Evolutionary conservation across 1,140 invertebrate genomes (phyloP).

Genomic region (Heliconius hermathena): DNA sequence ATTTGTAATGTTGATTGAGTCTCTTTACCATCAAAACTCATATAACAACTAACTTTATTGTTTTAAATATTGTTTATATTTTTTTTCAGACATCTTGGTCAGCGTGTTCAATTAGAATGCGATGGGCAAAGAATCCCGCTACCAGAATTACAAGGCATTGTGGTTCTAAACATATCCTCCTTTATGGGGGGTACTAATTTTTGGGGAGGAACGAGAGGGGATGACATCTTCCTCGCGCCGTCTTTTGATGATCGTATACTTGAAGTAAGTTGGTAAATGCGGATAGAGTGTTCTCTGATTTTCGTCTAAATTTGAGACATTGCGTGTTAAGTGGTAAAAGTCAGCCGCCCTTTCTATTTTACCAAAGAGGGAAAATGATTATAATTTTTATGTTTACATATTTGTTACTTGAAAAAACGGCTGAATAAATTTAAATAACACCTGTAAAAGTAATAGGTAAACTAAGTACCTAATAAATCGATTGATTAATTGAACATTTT

Average conservation of each 20-base stretch:
- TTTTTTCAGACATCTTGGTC: constrained; percentile 90
- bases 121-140: constrained; percentile 95
- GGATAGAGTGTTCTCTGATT: no score
- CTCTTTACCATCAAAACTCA: no score
- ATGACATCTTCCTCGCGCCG: constrained; percentile 93
- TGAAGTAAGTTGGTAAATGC: constrained; percentile 85
- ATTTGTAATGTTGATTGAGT: no score
- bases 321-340: background rate
- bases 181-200: constrained; percentile 99
- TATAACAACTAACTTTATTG: no score
- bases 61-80: background rate
- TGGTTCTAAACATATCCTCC: constrained; percentile 98
- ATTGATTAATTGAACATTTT: no score
- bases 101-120: constrained; percentile 95
- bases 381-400: no score
- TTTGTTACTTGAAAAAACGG: no score
- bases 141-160: constrained; percentile 97
- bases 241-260: constrained; percentile 96
- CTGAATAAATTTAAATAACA: no score
- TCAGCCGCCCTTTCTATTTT: background rate
- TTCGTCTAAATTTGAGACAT: background rate
- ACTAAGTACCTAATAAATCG: no score
- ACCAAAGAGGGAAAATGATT: no score
- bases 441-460: no score
- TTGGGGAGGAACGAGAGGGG: constrained; percentile 96